Percentiles rank a stretch among this genome's conserved stretches.
Conservation (phyloP, 2,113 vertebrate genomes). For the Heterocephalus glaber region DNA sequence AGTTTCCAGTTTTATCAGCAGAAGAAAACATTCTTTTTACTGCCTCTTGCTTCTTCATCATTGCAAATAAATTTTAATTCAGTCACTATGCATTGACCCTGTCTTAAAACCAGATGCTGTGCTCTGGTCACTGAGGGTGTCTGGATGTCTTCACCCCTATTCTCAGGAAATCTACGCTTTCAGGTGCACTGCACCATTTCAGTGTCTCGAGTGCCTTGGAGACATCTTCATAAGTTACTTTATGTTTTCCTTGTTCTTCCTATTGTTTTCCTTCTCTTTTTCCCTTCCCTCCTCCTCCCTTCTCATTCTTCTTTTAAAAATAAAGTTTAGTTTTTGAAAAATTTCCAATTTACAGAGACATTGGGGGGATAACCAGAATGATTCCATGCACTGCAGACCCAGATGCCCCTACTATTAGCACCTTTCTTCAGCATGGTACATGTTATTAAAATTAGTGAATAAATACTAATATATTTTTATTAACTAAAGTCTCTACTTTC, state of each 20-base stretch:
- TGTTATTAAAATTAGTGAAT: neutral
- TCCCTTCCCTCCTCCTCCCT: neutral
- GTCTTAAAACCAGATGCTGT: neutral
- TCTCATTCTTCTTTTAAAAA: neutral
- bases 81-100: neutral
- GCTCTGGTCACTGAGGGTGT: neutral
- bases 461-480: neutral
- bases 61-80: slow-evolving; percentile 25
- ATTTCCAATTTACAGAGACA: neutral
- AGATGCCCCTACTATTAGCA: neutral
- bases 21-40: slow-evolving; percentile 3
- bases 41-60: neutral
- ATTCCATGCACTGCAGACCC: neutral
- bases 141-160: neutral
- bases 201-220: neutral
- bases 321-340: neutral
- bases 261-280: too few species aligned
- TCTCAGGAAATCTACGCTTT: neutral
- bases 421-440: neutral
- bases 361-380: neutral
- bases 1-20: slow-evolving; percentile 24
- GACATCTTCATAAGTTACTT: neutral
- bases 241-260: neutral
- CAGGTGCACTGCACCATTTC: neutral
- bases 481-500: neutral